Base-by-base conservation (phyloP, 2,797 vertebrate species). In the Alectoris magna region DNA sequence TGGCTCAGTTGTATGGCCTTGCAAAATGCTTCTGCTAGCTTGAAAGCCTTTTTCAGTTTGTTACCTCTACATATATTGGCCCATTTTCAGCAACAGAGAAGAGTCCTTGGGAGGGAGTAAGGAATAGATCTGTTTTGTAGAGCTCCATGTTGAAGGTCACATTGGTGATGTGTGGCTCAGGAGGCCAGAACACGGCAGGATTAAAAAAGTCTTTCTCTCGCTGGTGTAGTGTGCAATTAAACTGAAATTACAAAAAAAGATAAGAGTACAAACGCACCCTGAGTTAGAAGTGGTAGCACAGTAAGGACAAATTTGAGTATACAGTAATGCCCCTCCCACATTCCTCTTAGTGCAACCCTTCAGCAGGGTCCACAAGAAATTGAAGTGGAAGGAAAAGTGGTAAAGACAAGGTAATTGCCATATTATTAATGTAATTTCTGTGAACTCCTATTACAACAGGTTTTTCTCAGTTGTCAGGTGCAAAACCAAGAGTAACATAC, bases 111-210 rank as follows among this genome's bases (percentile, higher is more conserved):
- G 96, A 92, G 6, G 98, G 97, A 73, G 94, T 85, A 26, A 92
- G 93, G 79, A 98, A 98, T 75, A 98, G 96, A 75, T 97, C 97
- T 4, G 97, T 98, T 97, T 97, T 96, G 90, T 98, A 99, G 38
- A 99, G 94, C 48, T 99, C 99, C 98, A 99, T 98, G 88, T 90
- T 98, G 96, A 99, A 99, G 11, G 98, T 98, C 79, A 98, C 96
- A 66, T 99, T 98, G 94, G 93, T 63, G 53, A 96, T 63, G 9
- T 75, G 94, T 11, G 95, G 81, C 41, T 98, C 96, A 89, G 90
- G 63, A 90, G 96, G 90, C 93, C 88, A 96, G 79, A 87, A 93
- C 21, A 87, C 22, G 38, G 78, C 51, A 56, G 80, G 36, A 69
- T 88, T 90, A 36, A 84, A 91, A 68, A 83, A 87, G 27, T 96